Evolutionary conservation across 2,888 invertebrate genomes (phyloP).

Genomic region (Aporophyla lueneburgensis): DNA sequence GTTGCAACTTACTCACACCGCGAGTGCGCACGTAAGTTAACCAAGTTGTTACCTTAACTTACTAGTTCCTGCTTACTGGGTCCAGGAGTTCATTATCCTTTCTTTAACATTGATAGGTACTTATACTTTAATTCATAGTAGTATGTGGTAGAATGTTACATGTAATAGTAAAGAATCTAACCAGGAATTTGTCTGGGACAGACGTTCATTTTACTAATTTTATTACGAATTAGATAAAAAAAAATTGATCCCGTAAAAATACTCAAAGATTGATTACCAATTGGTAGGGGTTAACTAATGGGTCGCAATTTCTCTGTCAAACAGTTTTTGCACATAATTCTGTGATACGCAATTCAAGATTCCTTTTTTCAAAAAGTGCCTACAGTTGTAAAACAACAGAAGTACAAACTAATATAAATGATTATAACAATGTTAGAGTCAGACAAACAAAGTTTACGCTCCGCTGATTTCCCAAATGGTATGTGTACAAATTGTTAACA

Average conservation of each 20-base stretch:
- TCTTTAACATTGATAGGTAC: slow-evolving; percentile 10
- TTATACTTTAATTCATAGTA: background rate
- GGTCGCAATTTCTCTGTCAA: too few relatives aligned
- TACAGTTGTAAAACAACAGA: slow-evolving; percentile 11
- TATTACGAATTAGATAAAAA: background rate
- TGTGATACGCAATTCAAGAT: too few relatives aligned
- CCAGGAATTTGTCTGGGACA: background rate
- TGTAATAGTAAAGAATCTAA: background rate
- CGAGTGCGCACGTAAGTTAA: slow-evolving; percentile 30
- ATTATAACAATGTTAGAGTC: slow-evolving; percentile 31
- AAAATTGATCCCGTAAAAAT: background rate
- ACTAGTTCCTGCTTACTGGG: slow-evolving; percentile 31
- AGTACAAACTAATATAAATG: slow-evolving; percentile 43
- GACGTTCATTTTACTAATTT: background rate
- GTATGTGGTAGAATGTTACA: background rate
- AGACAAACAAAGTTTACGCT: slow-evolving; percentile 39
- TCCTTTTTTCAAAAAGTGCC: background rate
- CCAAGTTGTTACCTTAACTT: slow-evolving; percentile 34
- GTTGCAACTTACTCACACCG: background rate
- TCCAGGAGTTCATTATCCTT: slow-evolving; percentile 35
- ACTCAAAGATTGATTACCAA: background rate
- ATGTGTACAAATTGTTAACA: slow-evolving; percentile 33
- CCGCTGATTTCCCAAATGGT: slow-evolving; percentile 55
- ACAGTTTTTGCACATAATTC: too few relatives aligned
- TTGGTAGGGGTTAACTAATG: background rate